These are phyloP conservation scores for Ceyx melanurus DNA, from an alignment of 2,113 vertebrate genomes.

Conservation along the genomic window DNA sequence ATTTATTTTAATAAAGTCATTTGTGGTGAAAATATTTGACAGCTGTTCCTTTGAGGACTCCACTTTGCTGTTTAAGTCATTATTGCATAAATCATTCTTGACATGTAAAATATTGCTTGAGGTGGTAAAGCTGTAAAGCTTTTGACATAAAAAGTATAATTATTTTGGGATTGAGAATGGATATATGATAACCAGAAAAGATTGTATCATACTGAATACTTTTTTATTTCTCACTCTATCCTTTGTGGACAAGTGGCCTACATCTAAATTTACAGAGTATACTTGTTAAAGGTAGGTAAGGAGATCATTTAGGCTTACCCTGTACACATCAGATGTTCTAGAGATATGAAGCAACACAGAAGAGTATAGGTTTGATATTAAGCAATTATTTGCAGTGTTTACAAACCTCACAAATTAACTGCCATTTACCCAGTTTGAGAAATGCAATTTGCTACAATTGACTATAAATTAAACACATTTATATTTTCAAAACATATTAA, in stretches of 20 bases:
- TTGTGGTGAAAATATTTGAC: conserved; percentile 69
- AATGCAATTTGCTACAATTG: background rate
- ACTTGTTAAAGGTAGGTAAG: background rate
- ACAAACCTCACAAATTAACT: background rate
- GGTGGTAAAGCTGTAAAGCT: conserved; percentile 76
- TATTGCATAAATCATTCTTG: conserved; percentile 79
- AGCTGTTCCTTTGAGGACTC: conserved; percentile 72
- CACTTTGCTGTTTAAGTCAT: conserved; percentile 74
- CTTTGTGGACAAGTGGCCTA: background rate
- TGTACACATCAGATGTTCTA: background rate
- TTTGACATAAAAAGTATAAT: conserved; percentile 75
- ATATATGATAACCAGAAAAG: conserved; percentile 36
- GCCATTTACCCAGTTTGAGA: background rate
- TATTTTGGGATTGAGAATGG: conserved; percentile 37
- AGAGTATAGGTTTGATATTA: background rate
- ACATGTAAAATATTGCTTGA: conserved; percentile 80
- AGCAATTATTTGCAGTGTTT: background rate
- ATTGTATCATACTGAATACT: background rate
- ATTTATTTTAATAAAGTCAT: conserved; percentile 69
- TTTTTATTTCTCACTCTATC: background rate
- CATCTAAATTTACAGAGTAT: background rate
- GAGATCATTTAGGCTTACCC: background rate
- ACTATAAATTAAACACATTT: background rate
- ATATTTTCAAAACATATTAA: background rate
- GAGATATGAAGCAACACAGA: background rate